These are phyloP conservation scores for Drosophila pectinifera DNA, from an alignment of 1,140 invertebrate species.

Conservation along the genomic window DNA sequence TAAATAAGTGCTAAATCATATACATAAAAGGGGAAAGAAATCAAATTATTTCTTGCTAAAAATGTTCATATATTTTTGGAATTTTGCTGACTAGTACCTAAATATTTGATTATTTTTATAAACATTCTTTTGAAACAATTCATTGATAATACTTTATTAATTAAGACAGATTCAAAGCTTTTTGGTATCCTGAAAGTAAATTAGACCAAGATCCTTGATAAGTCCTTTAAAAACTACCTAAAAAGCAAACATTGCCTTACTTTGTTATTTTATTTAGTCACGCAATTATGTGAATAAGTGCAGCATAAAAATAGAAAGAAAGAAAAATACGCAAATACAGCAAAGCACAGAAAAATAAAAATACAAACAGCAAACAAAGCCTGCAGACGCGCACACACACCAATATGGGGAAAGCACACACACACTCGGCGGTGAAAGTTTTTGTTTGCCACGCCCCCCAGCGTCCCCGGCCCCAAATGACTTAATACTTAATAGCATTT, in stretches of 20 bases:
- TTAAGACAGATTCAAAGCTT: no score
- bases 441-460: conserved; percentile 25
- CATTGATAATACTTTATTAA: no score
- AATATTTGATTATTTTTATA: no score
- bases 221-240: not conserved
- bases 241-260: conserved; percentile 16
- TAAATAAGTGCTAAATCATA: not conserved
- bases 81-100: no score
- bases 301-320: conserved; percentile 38
- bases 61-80: no score
- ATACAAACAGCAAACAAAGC: conserved; percentile 49
- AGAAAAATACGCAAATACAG: not conserved
- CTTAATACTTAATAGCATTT: conserved; percentile 80
- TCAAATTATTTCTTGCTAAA: no score
- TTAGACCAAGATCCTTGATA: not conserved
- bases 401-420: conserved; percentile 23
- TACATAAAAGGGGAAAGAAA: not conserved
- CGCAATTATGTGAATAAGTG: conserved; percentile 78
- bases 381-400: conserved; percentile 30
- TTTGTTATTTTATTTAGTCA: conserved; percentile 18
- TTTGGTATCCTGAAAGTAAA: no score
- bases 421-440: conserved; percentile 44
- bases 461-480: conserved; percentile 40
- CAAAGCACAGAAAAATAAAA: conserved; percentile 17
- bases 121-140: no score